These are phyloP conservation scores for Galemys pyrenaicus DNA, from an alignment of 2,113 vertebrate species.

Conservation along the genomic window DNA sequence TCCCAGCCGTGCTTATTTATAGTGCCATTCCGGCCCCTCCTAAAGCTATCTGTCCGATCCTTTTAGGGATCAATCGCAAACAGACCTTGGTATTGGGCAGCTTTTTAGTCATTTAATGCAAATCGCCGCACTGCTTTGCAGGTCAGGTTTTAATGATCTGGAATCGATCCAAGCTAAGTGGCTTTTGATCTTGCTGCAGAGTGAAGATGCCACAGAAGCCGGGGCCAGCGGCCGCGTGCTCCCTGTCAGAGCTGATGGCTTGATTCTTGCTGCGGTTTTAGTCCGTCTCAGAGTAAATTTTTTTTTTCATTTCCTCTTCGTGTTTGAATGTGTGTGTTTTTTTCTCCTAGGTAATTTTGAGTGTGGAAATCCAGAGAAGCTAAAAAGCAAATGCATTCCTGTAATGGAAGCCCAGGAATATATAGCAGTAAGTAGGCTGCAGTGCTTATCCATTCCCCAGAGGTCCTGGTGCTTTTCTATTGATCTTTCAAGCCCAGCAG, in stretches of 20 bases:
- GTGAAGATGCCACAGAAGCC: slow-evolving; percentile 49
- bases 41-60: slow-evolving; percentile 55
- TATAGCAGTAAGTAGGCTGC: slow-evolving; percentile 83
- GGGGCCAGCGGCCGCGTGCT: slow-evolving; percentile 46
- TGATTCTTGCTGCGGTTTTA: slow-evolving; percentile 51
- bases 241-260: slow-evolving; percentile 64
- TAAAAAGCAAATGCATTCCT: slow-evolving; percentile 89
- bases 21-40: slow-evolving; percentile 48
- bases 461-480: neutral
- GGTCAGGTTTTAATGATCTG: slow-evolving; percentile 80
- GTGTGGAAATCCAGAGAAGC: slow-evolving; percentile 88
- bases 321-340: slow-evolving; percentile 60
- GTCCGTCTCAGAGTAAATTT: slow-evolving; percentile 21
- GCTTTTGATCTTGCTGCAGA: slow-evolving; percentile 74
- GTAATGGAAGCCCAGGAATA: slow-evolving; percentile 83
- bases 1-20: slow-evolving; percentile 66
- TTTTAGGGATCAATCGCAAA: slow-evolving; percentile 74
- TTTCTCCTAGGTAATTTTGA: slow-evolving; percentile 87
- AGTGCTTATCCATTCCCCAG: neutral
- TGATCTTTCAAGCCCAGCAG: neutral
- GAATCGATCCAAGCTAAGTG: slow-evolving; percentile 78
- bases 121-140: slow-evolving; percentile 74
- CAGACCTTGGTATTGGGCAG: slow-evolving; percentile 72
- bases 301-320: neutral
- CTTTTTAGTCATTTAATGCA: slow-evolving; percentile 75